Evolutionary conservation across 2,797 vertebrate genomes (phyloP).

Genomic region (Propithecus deckenii): DNA sequence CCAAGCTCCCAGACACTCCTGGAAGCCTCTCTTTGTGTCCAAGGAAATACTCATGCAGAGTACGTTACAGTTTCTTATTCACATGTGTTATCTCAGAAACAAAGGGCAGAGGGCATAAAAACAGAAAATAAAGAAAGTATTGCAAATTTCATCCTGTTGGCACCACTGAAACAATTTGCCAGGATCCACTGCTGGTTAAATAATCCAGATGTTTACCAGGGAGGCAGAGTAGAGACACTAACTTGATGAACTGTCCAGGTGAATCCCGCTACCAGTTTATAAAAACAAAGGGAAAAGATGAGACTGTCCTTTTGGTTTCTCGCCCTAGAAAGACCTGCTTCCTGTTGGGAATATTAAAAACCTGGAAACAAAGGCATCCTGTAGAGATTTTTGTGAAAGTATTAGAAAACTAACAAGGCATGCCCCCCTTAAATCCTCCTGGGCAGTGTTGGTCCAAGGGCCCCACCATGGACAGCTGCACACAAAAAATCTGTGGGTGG

Average conservation of each 20-base stretch:
- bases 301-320: neutral
- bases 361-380: neutral
- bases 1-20: neutral
- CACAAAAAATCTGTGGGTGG: neutral
- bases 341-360: neutral
- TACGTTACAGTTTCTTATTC: neutral
- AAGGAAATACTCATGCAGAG: neutral
- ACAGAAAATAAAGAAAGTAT: neutral
- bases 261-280: neutral
- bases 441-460: neutral
- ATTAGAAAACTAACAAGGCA: conserved; percentile 1
- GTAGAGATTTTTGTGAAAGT: neutral
- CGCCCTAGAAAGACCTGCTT: neutral
- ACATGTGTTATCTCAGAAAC: neutral
- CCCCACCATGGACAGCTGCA: neutral
- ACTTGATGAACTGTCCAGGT: rapidly evolving
- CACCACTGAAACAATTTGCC: neutral
- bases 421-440: neutral
- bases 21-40: rapidly evolving
- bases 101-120: neutral
- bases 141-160: neutral
- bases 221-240: neutral
- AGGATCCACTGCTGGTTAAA: neutral
- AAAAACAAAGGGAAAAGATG: neutral
- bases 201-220: neutral